Conservation (phyloP, 2,113 vertebrate genomes). For the Aegypius monachus region DNA sequence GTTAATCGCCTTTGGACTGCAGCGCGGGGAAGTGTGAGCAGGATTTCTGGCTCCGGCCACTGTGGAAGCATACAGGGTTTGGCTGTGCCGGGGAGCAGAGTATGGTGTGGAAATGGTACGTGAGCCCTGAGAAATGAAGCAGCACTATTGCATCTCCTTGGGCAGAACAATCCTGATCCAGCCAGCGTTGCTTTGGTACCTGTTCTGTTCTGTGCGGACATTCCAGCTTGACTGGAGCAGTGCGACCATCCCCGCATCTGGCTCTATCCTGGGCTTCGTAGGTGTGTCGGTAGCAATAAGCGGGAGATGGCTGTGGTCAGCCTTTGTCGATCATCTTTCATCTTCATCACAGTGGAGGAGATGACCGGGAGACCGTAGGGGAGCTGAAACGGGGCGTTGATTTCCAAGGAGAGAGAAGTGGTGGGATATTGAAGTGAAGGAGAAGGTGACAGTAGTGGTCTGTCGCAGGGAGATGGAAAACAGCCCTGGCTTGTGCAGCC, state of each 20-base stretch:
- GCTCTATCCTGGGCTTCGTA: not conserved
- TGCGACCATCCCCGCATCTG: not conserved
- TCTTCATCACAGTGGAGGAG: not conserved
- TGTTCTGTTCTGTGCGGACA: fast-evolving
- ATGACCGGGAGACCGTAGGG: no score
- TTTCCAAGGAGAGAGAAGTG: not conserved
- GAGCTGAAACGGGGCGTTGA: fast-evolving
- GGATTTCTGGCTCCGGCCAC: not conserved
- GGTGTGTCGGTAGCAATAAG: fast-evolving
- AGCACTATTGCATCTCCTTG: not conserved
- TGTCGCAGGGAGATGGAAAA: fast-evolving
- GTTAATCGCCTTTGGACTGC: fast-evolving
- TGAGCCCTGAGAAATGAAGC: not conserved
- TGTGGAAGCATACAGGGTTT: fast-evolving
- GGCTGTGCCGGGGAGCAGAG: fast-evolving
- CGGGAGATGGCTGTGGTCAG: not conserved
- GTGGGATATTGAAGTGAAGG: not conserved
- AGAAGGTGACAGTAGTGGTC: not conserved
- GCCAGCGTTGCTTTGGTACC: not conserved
- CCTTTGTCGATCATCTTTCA: fast-evolving
- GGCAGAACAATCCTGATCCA: not conserved
- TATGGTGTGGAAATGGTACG: fast-evolving
- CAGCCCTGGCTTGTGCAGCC: not conserved
- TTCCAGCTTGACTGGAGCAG: not conserved
- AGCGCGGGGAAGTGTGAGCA: fast-evolving